Evolutionary conservation across 92 coral and sea anemone species (phyloP).

Genomic region (Phenganax subtilis): DNA sequence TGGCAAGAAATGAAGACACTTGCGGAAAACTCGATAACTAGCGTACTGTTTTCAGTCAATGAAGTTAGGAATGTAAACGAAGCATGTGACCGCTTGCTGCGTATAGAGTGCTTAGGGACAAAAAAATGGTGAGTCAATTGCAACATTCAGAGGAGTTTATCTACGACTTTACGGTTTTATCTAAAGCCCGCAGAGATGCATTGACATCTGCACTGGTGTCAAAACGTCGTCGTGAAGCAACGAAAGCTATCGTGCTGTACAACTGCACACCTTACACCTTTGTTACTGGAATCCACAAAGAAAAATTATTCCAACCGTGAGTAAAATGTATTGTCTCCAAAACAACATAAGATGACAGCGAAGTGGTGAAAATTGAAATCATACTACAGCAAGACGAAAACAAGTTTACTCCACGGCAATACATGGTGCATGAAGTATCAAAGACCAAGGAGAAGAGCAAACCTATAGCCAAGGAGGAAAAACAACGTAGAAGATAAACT

Average conservation of each 20-base stretch:
- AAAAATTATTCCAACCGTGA: not conserved
- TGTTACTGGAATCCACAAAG: not conserved
- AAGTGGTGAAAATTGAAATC: too few relatives aligned
- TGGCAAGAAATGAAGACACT: too few relatives aligned
- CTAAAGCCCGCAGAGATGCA: not conserved
- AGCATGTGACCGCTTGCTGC: not conserved
- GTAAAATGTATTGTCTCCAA: too few relatives aligned
- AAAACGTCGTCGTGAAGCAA: not conserved
- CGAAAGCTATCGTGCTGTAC: not conserved
- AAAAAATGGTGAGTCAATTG: not conserved
- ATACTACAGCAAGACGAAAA: too few relatives aligned
- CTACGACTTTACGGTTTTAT: not conserved
- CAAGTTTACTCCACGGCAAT: too few relatives aligned
- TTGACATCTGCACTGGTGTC: not conserved
- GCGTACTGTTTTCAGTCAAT: not conserved
- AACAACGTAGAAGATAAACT: too few relatives aligned
- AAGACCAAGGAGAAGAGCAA: too few relatives aligned
- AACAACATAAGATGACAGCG: too few relatives aligned
- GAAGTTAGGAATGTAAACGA: not conserved
- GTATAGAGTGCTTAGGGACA: not conserved
- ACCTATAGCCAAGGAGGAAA: too few relatives aligned
- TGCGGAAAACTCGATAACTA: not conserved
- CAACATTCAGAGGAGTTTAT: not conserved
- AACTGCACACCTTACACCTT: not conserved
- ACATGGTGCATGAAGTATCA: too few relatives aligned